phyloP scores from a whole-genome alignment of 2,888 invertebrate species.

The Gnatocerus cornutus region DNA sequence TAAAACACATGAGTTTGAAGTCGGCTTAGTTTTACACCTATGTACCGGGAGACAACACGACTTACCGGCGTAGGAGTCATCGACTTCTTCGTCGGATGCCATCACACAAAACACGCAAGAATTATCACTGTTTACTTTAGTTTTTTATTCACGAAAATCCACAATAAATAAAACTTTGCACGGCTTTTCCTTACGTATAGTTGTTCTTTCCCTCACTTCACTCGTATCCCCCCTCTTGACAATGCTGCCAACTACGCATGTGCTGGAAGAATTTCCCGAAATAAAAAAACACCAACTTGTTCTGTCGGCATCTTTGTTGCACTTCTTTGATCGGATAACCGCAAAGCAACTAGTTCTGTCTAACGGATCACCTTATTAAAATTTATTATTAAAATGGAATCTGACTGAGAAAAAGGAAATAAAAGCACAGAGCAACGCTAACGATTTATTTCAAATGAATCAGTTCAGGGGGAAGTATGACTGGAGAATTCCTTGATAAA shows the following conservation, averaged over 20 bases:
- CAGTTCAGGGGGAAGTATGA: constrained; percentile 80
- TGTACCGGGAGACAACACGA: constrained; percentile 67
- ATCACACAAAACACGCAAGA: constrained; percentile 69
- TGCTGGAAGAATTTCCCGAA: constrained; percentile 27
- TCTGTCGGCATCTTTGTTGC: constrained; percentile 5
- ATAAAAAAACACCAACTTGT: constrained; percentile 13
- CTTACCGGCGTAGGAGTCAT: constrained; percentile 91
- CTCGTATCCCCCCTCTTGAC: constrained; percentile 29
- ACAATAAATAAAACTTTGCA: constrained; percentile 43
- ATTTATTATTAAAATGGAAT: constrained; percentile 25
- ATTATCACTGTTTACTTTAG: constrained; percentile 6
- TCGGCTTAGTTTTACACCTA: constrained; percentile 64
- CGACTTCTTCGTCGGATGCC: constrained; percentile 92
- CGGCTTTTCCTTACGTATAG: constrained; percentile 46
- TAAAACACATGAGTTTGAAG: constrained; percentile 63
- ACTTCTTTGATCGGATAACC: background rate
- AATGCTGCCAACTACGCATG: constrained; percentile 33
- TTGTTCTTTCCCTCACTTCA: constrained; percentile 43
- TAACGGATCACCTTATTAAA: background rate
- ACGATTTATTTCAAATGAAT: constrained; percentile 43
- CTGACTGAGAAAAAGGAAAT: constrained; percentile 15
- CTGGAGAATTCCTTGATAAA: constrained; percentile 82
- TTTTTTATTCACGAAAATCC: constrained; percentile 43
- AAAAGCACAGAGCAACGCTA: constrained; percentile 5
- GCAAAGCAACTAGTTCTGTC: background rate